Evolutionary conservation across 2,113 vertebrate species (phyloP).

Genomic region (Pterocles orientalis): DNA sequence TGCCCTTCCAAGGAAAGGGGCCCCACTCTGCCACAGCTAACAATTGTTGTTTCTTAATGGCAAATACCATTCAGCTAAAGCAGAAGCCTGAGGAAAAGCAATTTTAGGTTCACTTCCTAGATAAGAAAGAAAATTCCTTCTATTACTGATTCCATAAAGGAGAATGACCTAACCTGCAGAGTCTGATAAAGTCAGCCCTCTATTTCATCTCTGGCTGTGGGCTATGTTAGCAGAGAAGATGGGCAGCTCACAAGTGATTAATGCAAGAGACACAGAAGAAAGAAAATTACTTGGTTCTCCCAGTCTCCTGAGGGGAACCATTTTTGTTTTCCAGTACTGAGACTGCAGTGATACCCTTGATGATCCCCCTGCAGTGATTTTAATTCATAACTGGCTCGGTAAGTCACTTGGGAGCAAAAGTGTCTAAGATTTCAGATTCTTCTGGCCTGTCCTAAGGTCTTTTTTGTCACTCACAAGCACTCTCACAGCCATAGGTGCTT

Average conservation of each 20-base stretch:
- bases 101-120: conserved; percentile 44
- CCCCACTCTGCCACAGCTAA: not conserved
- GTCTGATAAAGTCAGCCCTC: conserved; percentile 34
- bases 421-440: not conserved
- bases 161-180: conserved; percentile 29
- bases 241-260: not conserved
- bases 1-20: not conserved
- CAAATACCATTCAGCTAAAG: conserved; percentile 5
- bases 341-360: not conserved
- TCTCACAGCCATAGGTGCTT: not conserved
- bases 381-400: not conserved
- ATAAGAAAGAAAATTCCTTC: conserved; percentile 60
- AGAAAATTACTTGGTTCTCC: not conserved
- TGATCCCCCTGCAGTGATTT: not conserved
- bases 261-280: not conserved
- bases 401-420: not conserved
- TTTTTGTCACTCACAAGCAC: not conserved
- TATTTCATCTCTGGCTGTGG: conserved; percentile 29
- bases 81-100: conserved; percentile 47
- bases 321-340: not conserved
- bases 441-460: not conserved
- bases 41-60: not conserved
- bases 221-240: conserved; percentile 13
- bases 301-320: not conserved
- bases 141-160: conserved; percentile 40